Conservation (phyloP, 2,888 invertebrate species). For the Pollenia amentaria region DNA sequence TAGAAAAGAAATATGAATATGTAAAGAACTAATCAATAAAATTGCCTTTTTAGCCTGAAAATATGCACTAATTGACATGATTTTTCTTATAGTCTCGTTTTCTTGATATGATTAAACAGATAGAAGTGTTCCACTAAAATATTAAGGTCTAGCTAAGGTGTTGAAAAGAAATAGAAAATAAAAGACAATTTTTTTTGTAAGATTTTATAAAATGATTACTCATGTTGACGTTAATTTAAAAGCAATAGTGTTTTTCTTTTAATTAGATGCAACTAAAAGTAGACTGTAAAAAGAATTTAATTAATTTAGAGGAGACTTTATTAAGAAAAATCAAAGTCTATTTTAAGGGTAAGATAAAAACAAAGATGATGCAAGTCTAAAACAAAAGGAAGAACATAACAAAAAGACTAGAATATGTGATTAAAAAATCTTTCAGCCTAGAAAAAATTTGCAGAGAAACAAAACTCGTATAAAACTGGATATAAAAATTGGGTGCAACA, state of each 20-base stretch:
- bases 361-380: background rate
- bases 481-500: no score
- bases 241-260: constrained; percentile 2
- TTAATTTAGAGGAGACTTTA: background rate
- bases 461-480: no score
- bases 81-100: constrained; percentile 29
- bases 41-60: constrained; percentile 69
- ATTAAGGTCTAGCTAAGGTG: background rate
- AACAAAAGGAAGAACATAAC: background rate
- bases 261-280: background rate
- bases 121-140: background rate
- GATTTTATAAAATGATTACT: background rate
- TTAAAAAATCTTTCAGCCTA: no score
- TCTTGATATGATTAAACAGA: background rate
- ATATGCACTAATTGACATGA: constrained; percentile 64
- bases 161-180: background rate
- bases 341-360: constrained; percentile 1
- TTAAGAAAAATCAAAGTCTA: constrained; percentile 6
- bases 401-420: background rate
- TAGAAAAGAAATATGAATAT: constrained; percentile 4
- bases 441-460: no score
- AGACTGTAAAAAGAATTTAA: constrained; percentile 1
- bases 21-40: constrained; percentile 63
- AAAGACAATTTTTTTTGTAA: background rate
- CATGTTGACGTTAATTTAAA: background rate